Evolutionary conservation across 2,113 vertebrate genomes (phyloP).

Genomic region (Microcebus murinus): DNA sequence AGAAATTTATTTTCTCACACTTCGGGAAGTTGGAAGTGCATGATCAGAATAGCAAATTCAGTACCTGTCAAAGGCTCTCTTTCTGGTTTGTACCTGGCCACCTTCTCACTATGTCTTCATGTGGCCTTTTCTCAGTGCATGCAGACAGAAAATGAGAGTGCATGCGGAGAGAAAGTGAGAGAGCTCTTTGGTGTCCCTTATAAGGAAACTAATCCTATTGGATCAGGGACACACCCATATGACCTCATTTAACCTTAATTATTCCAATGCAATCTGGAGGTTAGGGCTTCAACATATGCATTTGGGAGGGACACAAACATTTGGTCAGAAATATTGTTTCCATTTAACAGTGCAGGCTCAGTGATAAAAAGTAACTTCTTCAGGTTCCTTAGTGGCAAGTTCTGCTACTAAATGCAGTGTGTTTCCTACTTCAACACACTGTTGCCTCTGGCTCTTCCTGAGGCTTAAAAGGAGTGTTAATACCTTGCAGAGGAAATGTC

Average conservation of each 20-base stretch:
- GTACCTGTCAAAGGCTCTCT: neutral
- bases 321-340: neutral
- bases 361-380: neutral
- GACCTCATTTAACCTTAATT: neutral
- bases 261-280: neutral
- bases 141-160: neutral
- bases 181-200: neutral
- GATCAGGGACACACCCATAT: neutral
- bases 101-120: neutral
- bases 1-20: neutral
- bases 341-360: neutral
- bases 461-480: neutral
- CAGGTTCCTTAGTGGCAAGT: neutral
- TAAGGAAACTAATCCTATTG: neutral
- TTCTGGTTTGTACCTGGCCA: neutral
- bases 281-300: neutral
- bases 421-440: neutral
- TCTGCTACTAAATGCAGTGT: neutral
- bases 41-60: neutral
- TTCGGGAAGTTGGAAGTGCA: neutral
- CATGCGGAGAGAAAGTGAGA: neutral
- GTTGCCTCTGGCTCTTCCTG: neutral
- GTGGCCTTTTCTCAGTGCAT: neutral
- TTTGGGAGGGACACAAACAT: neutral
- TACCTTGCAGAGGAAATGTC: neutral